Evolutionary conservation across 30 jellyfish, hydroid and myxozoan species (phyloP), one percentile per base, ranked within the genome.

Genomic region (Aurelia coerulea): DNA sequence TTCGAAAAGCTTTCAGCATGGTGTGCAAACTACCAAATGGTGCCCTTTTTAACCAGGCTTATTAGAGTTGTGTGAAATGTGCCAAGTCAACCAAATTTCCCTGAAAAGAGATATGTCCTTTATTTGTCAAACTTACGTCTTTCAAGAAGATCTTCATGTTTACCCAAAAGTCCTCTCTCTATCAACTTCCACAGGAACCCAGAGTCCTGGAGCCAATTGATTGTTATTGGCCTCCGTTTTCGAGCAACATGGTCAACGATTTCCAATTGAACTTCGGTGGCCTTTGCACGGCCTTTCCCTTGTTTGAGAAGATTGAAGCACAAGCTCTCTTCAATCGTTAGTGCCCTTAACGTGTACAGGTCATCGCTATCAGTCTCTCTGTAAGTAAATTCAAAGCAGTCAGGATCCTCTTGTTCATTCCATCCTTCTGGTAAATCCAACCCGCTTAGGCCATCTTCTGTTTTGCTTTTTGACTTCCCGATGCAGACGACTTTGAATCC

Each of bases 331-430:
- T 65, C 93, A 50, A 84, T 84, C 13, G 32, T 33, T 10, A 84
- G 68, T 17, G 82, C 87, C 49, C 86, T 46, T 13, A 84, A 17
- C 32, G 23, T 73, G 65, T 59, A 73, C 23, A 74, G 34, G 1
- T 23, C 4, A 60, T 65, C 63, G 23, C 42, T 60, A 4, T 73
- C 63, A 15, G 67, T 64, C 31, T 84, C 41, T 35, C 17, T 18
- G 82, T 84, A 84, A 4, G 81, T 62, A 50, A 84, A 73, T 52
- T 84, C 88, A 53, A 59, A 84, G 73, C 93, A 84, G n/a, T 73
- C 93, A n/a, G 93, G 88, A 34, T 74, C 93, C 32, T 0, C 49
- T 41, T 84, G 93, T 9, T 31, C 56, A 67, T 84, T 84, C 93
- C 93, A 84, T 70, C 81, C 67, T 3, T 50, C 81, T n/a, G 93